Conservation (phyloP, 2,113 vertebrate genomes). For the Lepidothrix coronata region DNA sequence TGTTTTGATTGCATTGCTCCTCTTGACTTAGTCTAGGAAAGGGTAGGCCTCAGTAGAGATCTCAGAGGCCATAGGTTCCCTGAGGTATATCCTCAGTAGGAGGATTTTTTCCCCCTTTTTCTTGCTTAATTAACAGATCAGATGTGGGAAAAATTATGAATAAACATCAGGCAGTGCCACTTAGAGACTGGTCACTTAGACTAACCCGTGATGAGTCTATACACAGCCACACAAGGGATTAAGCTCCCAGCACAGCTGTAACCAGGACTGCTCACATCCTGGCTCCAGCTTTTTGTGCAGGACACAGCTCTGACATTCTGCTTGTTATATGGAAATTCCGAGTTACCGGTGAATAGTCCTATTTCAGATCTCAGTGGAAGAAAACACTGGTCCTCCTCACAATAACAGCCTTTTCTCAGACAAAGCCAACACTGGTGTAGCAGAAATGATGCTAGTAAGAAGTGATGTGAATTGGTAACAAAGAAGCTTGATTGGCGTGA, state of each 20-base stretch:
- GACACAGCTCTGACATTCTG: not conserved
- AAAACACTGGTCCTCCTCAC: not conserved
- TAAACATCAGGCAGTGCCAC: slow-evolving; percentile 17
- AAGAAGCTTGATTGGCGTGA: not conserved
- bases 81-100: not conserved
- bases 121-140: slow-evolving; percentile 36
- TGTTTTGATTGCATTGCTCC: not conserved
- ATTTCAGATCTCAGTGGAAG: not conserved
- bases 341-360: not conserved
- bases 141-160: slow-evolving; percentile 5
- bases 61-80: not conserved
- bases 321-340: not conserved
- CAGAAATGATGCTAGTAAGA: slow-evolving; percentile 5
- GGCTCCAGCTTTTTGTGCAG: not conserved
- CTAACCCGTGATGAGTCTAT: not conserved
- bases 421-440: not conserved
- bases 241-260: not conserved
- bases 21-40: not conserved
- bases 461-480: slow-evolving; percentile 26
- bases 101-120: not conserved
- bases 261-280: not conserved
- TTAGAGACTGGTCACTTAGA: slow-evolving; percentile 8
- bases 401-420: not conserved
- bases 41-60: not conserved
- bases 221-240: not conserved